Base-by-base conservation (phyloP, 30 jellyfish, hydroid and myxozoan species). In the Chironex yamaguchii region DNA sequence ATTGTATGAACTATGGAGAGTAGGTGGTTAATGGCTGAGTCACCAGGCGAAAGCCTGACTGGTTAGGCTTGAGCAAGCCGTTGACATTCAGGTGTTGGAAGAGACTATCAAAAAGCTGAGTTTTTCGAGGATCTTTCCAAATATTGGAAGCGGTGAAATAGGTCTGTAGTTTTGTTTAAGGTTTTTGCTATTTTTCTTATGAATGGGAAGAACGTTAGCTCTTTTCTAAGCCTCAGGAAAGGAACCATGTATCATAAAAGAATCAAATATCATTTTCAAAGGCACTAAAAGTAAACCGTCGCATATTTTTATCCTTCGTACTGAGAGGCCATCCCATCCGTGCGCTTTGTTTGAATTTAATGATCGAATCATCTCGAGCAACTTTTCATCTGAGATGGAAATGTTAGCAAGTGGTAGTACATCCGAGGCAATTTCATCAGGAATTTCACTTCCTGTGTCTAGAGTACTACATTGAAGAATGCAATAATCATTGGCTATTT, bases 141-240 rank as follows among this genome's bases (percentile, higher is more conserved):
- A 82, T 28, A 82, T 65, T 53, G 90, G 85, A n/a, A 79, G 83
- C 17, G 32, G 89, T 20, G 75, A 53, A 50, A 70, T 52, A 52
- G 89, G 80, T 31, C 66, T 66, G 28, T 51, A 77, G 22, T 51
- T 51, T 76, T 52, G n/a, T 73, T 70, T 54, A 28, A 34, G 73
- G 21, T 34, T 68, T 51, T 69, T 48, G 34, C 62, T 49, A 71
- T 49, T 69, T 70, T 83, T 83, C 32, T 62, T 79, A 29, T 81
- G 92, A 23, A 83, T 49, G n/a, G 93, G 93, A 52, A 85, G 83
- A 2, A 52, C 68, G 75, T 85, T 85, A 67, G 88, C 96, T 72
- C 34, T 36, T 36, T 86, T 86, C 90, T 85, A 73, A 63, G 53
- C 26, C 58, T 72, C 66, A 34, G 94, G 90, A 53, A 86, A 74